Conservation (phyloP, 1,140 invertebrate genomes). For the Drosophila teissieri region DNA sequence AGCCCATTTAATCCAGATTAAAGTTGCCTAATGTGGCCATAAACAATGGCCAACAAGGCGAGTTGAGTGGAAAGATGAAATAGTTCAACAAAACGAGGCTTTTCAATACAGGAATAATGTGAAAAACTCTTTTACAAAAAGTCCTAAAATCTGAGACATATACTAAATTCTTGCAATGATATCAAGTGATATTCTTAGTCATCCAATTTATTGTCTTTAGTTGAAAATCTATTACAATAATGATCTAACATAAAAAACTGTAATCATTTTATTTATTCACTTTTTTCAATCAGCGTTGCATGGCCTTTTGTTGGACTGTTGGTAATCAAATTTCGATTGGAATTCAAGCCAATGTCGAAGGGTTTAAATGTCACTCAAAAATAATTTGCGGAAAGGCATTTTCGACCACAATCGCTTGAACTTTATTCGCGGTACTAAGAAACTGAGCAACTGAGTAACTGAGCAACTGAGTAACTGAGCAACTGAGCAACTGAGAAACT, state of each 20-base stretch:
- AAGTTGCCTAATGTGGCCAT: slow-evolving; percentile 17
- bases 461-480: neutral
- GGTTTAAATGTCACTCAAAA: slow-evolving; percentile 15
- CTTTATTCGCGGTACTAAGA: neutral
- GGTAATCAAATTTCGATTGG: neutral
- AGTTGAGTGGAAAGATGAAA: slow-evolving; percentile 2
- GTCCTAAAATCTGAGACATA: too few relatives aligned
- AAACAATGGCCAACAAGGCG: neutral
- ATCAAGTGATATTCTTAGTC: neutral
- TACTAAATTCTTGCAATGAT: too few relatives aligned
- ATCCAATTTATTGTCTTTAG: neutral
- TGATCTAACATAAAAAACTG: neutral
- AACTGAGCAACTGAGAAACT: neutral
- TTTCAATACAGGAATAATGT: neutral
- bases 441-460: too few relatives aligned
- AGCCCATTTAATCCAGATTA: slow-evolving; percentile 19
- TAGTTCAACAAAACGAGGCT: neutral
- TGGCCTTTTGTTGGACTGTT: neutral
- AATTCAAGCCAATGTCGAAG: neutral
- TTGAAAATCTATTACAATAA: too few relatives aligned
- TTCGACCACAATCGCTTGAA: neutral
- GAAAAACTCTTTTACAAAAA: too few relatives aligned
- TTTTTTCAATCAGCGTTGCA: neutral
- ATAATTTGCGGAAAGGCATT: neutral
- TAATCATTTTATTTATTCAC: neutral